Evolutionary conservation across 1,140 invertebrate species (phyloP), one percentile per base, ranked within the genome.

Genomic region (Mamestra configurata): DNA sequence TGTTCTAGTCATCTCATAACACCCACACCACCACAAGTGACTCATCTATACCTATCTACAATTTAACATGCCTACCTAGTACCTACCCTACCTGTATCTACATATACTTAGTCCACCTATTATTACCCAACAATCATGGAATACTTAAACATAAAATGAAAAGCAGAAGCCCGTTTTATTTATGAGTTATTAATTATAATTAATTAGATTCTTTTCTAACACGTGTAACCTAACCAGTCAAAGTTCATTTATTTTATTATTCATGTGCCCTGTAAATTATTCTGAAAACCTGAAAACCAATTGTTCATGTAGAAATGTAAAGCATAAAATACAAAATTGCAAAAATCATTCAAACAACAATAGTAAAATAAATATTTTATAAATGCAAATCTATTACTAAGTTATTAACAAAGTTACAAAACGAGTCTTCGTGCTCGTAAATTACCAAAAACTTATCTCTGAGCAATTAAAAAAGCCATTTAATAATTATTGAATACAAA

Each of bases 401-500:
- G 35, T 73, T 73, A 72, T 73, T 40, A 66, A 49, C 24, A 71
- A 71, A 71, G 68, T 71, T 71, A 31, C 46, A 73, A 31, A 73
- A 55, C 71, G 57, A 73, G 31, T 72, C 11, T 75, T 43, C 31
- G 20, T 27, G 20, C 59, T 77, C 57, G 37, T 75, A 68, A 82
- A 79, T 79, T 59, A 79, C 22, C 61, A 40, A 77, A 20, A 61
- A 53, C 80, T 82, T 82, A 79, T 76, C 75, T 43, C 27, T 27
- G 37, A 57, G 51, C 71, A 82, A 82, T 82, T 79, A 79, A 82
- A 72, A 76, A 51, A 22, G 43, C 61, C 55, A 79, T 79, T 82
- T 61, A 71, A 79, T 79, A 82, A 82, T 82, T 79, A 82, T 82
- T 66, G 59, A 79, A 79, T 82, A 90, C 87, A 93, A 92, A 93